These are phyloP conservation scores for Drosophila guanche DNA, from an alignment of 1,140 invertebrate genomes.

Conservation along the genomic window DNA sequence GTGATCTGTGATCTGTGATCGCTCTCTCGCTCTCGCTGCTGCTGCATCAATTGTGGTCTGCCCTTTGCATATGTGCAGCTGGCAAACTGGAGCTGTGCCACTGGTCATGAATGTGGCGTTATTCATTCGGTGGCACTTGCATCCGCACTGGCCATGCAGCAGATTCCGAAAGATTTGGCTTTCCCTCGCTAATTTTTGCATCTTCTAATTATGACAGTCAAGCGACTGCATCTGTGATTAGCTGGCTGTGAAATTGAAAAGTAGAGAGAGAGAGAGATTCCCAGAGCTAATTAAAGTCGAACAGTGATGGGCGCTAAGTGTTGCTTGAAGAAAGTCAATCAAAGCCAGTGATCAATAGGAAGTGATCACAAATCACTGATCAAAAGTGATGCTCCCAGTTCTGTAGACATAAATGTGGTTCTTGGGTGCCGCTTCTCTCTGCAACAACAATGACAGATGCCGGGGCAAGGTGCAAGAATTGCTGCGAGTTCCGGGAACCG, in stretches of 20 bases:
- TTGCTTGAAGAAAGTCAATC: too few relatives aligned
- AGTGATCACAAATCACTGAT: too few relatives aligned
- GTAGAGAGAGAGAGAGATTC: conserved; percentile 9
- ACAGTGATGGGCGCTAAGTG: too few relatives aligned
- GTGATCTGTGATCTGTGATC: conserved; percentile 64
- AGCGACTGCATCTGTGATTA: conserved; percentile 18
- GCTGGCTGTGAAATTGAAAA: conserved; percentile 16
- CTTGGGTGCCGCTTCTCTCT: conserved; percentile 12
- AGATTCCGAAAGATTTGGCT: conserved; percentile 10
- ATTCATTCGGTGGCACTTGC: conserved; percentile 39
- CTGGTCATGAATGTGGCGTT: conserved; percentile 46
- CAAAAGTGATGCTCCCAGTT: background rate
- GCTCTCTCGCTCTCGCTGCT: conserved; percentile 34
- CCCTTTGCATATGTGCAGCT: conserved; percentile 38
- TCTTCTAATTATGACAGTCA: background rate
- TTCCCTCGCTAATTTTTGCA: background rate
- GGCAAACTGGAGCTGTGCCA: conserved; percentile 33
- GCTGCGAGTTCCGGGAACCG: conserved; percentile 71
- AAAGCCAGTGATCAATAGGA: too few relatives aligned
- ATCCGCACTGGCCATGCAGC: conserved; percentile 45
- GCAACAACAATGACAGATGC: conserved; percentile 73
- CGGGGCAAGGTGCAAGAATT: conserved; percentile 71
- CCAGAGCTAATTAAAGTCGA: too few relatives aligned
- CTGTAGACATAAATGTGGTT: background rate
- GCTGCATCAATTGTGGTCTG: conserved; percentile 37